phyloP scores from a whole-genome alignment of 2,113 vertebrate species.

The Platycercus adscitus region DNA sequence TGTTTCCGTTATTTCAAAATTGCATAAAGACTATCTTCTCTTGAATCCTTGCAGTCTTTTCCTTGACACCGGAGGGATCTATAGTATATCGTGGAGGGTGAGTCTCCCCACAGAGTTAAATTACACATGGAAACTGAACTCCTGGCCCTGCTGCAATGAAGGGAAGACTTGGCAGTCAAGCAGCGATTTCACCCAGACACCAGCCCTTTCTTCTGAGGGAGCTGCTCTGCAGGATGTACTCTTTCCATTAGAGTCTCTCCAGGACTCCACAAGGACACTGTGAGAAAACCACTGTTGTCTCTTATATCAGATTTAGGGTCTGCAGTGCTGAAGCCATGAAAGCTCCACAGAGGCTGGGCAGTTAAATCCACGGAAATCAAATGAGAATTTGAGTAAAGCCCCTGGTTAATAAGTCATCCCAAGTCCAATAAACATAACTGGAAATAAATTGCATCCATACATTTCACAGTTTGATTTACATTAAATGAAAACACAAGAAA shows the following conservation, averaged over 20 bases:
- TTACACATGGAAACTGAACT: neutral
- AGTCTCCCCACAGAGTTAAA: conserved; percentile 3
- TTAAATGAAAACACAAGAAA: conserved; percentile 48
- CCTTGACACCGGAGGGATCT: neutral
- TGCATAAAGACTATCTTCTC: neutral
- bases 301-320: conserved; percentile 33
- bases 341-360: conserved; percentile 32
- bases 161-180: neutral
- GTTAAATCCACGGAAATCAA: conserved; percentile 65
- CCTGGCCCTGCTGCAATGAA: neutral
- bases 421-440: conserved; percentile 64
- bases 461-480: conserved; percentile 69
- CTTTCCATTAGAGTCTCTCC: conserved; percentile 36
- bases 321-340: conserved; percentile 9
- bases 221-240: conserved; percentile 30
- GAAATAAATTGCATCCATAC: conserved; percentile 67
- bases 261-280: conserved; percentile 22
- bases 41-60: neutral
- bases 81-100: neutral
- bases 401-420: conserved; percentile 54
- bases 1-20: conserved; percentile 10
- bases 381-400: conserved; percentile 65
- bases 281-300: conserved; percentile 52
- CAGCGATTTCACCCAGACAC: conserved; percentile 40
- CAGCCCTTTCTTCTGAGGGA: neutral